Conservation (phyloP, 2,888 invertebrate genomes). For the Himalopsyche anomala region DNA sequence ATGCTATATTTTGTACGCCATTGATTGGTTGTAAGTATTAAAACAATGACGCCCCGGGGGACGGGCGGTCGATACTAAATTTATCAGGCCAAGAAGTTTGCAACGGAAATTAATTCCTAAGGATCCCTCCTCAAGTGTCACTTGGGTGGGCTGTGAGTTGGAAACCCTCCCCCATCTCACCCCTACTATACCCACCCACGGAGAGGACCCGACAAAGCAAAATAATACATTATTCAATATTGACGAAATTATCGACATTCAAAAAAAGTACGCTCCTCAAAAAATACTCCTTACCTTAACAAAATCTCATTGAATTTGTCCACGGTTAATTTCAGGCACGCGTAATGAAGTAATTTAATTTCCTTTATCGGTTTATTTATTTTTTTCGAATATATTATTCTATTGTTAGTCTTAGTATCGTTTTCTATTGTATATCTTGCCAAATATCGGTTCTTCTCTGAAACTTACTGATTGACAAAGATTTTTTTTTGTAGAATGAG, state of each 20-base stretch:
- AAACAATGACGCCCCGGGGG: conserved; percentile 39
- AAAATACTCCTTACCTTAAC: no score
- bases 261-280: no score
- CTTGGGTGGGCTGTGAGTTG: conserved; percentile 50
- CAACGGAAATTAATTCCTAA: conserved; percentile 57
- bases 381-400: no score
- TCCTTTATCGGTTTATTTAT: no score
- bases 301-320: no score
- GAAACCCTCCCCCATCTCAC: neutral
- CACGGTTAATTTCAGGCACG: no score
- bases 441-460: no score
- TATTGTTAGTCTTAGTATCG: no score
- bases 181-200: neutral
- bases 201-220: neutral
- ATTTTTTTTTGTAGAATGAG: no score
- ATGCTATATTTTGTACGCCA: conserved; percentile 12
- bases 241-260: neutral
- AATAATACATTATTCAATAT: conserved; percentile 27
- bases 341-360: no score
- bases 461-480: no score
- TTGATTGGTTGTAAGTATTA: conserved; percentile 20
- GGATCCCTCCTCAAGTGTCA: conserved; percentile 56
- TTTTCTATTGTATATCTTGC: no score
- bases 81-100: conserved; percentile 56
- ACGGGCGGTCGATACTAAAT: conserved; percentile 52